These are phyloP conservation scores for Ceratoteleas bidentatus DNA, from an alignment of 1,140 invertebrate genomes.

Conservation along the genomic window DNA sequence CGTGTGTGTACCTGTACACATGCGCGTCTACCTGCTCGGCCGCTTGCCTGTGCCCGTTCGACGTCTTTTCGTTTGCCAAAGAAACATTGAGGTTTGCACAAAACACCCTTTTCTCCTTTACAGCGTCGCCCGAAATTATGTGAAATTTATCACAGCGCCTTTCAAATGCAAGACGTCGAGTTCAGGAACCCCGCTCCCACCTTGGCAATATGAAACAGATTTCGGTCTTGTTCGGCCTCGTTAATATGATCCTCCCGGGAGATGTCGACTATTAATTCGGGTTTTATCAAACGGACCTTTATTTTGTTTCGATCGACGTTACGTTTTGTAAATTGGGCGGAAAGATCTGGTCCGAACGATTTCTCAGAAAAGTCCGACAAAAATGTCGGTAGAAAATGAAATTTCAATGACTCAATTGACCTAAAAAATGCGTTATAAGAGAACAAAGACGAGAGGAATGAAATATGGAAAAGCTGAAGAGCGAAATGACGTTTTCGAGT, in stretches of 20 bases:
- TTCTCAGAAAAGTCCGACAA: too few relatives aligned
- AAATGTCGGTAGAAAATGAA: too few relatives aligned
- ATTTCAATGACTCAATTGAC: too few relatives aligned
- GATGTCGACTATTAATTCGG: not conserved
- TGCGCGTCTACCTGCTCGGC: constrained; percentile 37
- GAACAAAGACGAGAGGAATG: too few relatives aligned
- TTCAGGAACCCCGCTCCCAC: constrained; percentile 30
- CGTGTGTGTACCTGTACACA: constrained; percentile 61
- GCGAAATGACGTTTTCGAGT: too few relatives aligned
- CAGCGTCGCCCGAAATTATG: constrained; percentile 38
- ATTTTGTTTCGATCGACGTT: not conserved
- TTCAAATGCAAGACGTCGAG: constrained; percentile 25
- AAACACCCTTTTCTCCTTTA: constrained; percentile 50
- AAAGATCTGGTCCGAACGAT: not conserved
- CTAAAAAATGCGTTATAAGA: too few relatives aligned
- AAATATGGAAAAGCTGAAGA: too few relatives aligned
- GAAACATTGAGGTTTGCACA: constrained; percentile 51
- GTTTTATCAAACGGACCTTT: not conserved
- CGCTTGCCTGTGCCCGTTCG: constrained; percentile 25
- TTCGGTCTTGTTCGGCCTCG: constrained; percentile 12
- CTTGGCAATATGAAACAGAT: constrained; percentile 20
- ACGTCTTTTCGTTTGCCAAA: constrained; percentile 58
- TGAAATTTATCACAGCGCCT: constrained; percentile 51
- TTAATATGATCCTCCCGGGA: not conserved
- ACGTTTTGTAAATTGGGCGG: not conserved